phyloP scores from a whole-genome alignment of 1,140 invertebrate species.

The Rhyzopertha dominica region DNA sequence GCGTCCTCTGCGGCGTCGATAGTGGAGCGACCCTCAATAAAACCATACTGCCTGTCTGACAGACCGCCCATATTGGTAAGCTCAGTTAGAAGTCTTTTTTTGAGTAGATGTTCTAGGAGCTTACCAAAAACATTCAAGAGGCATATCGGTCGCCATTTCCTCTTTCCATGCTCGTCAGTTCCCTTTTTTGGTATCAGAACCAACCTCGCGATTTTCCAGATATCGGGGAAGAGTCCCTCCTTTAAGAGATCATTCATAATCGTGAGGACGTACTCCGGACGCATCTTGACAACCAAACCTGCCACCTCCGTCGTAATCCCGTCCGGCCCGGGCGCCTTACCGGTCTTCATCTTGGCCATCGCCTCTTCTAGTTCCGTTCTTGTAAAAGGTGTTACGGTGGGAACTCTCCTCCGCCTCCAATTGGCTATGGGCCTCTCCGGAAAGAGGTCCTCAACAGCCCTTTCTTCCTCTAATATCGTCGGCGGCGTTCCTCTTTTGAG shows the following conservation, averaged over 20 bases:
- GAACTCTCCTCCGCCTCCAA: too few relatives aligned
- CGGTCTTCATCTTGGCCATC: constrained; percentile 1
- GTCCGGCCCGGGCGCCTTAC: neutral
- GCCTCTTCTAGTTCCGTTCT: constrained; percentile 7
- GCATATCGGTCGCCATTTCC: constrained; percentile 12
- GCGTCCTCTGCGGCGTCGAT: too few relatives aligned
- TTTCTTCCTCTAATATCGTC: too few relatives aligned
- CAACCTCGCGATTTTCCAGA: constrained; percentile 6
- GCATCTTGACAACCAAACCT: too few relatives aligned
- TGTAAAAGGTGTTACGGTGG: too few relatives aligned
- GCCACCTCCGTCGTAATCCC: constrained; percentile 8
- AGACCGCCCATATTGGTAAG: neutral
- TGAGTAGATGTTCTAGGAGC: constrained; percentile 9
- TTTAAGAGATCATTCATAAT: neutral
- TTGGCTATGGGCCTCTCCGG: too few relatives aligned
- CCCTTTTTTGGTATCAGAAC: constrained; percentile 5
- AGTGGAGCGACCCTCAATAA: constrained; percentile 5
- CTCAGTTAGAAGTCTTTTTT: neutral
- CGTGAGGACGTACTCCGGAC: neutral
- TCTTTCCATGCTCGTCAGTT: neutral
- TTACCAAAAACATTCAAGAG: constrained; percentile 8
- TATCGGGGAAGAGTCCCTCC: neutral
- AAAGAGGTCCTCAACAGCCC: too few relatives aligned
- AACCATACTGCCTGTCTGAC: constrained; percentile 5
- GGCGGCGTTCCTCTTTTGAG: too few relatives aligned